Evolutionary conservation across 2,888 invertebrate genomes (phyloP), one percentile per base, ranked within the genome.

Genomic region (Drosophila meridionalis): DNA sequence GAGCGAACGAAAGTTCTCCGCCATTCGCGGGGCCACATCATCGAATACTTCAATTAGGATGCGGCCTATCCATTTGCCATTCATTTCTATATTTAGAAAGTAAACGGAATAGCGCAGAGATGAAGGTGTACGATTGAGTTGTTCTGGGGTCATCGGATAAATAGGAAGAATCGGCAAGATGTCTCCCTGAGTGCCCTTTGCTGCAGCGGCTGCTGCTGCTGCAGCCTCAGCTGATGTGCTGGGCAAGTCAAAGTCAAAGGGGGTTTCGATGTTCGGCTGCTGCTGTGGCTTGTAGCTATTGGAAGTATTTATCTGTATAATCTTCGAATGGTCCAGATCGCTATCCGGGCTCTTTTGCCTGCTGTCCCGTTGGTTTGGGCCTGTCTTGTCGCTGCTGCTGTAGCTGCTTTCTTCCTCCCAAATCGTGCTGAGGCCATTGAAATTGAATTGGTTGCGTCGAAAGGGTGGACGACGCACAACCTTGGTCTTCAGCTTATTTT

Each of bases 11-110:
- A 65, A 97, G 93, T 97, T 97, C 91, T 96, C 96, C 38, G 96
- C 95, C 96, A 97, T 97, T 91, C 96, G 96, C 26, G 97, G 97
- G 26, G 97, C 97, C 38, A 95, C 96, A 92, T 97, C 97, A 50
- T 95, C 95, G 67, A 96, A 94, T 38, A 96, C 96, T 92, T 96
- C 96, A 78, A 97, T 96, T 48, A 97, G 95, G 72, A 97, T 95
- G 38, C 97, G 94, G 0, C 97, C 97, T 80, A 95, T 94, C 2
- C 95, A 94, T 32, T 95, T 93, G 9, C 96, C 96, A 92, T 96
- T 96, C 63, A 96, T 95, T 12, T 52, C 34, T 36, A 65, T 20
- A 28, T 65, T 50, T 11, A 65, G 14, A 52, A 20, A 65, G 28
- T 52, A 65, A 14, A 65, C 11, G 28, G 60, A 60, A 43, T 12